phyloP scores from a whole-genome alignment of 2,113 vertebrate species.

The Microcebus ravelobensis region DNA sequence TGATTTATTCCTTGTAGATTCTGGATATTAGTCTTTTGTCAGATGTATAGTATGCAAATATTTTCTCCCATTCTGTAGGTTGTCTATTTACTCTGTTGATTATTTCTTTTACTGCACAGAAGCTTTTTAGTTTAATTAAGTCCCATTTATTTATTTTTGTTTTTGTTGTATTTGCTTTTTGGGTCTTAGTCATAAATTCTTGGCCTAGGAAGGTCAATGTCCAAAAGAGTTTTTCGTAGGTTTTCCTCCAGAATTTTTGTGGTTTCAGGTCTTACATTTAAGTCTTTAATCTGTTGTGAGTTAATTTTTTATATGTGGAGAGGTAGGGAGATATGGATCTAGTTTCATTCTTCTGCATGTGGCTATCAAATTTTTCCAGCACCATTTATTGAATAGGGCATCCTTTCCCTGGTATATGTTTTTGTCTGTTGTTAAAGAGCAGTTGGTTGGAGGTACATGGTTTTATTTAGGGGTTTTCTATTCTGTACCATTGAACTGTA shows the following conservation, averaged over 20 bases:
- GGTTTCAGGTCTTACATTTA: neutral
- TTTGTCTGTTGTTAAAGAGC: neutral
- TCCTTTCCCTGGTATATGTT: neutral
- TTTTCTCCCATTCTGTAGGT: no score
- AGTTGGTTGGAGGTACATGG: neutral
- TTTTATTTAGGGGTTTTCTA: neutral
- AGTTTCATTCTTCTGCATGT: neutral
- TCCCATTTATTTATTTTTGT: neutral
- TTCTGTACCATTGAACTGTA: neutral
- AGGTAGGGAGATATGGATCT: neutral
- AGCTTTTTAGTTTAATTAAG: no score
- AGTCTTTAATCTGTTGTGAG: neutral
- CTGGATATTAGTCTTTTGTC: no score
- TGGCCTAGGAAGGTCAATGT: neutral
- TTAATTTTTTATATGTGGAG: neutral
- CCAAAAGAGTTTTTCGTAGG: neutral
- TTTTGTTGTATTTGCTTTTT: neutral
- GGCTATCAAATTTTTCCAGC: neutral
- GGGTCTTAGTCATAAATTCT: neutral
- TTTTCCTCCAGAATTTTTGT: neutral
- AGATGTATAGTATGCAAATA: no score
- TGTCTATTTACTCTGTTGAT: no score
- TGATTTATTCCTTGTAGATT: no score
- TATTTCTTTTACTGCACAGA: no score
- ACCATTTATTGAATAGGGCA: neutral